A percentile compares a stretch with the other conserved stretches of the same genome.
Evolutionary conservation across 2,888 invertebrate genomes (phyloP).

Genomic region (Ethmia dodecea): DNA sequence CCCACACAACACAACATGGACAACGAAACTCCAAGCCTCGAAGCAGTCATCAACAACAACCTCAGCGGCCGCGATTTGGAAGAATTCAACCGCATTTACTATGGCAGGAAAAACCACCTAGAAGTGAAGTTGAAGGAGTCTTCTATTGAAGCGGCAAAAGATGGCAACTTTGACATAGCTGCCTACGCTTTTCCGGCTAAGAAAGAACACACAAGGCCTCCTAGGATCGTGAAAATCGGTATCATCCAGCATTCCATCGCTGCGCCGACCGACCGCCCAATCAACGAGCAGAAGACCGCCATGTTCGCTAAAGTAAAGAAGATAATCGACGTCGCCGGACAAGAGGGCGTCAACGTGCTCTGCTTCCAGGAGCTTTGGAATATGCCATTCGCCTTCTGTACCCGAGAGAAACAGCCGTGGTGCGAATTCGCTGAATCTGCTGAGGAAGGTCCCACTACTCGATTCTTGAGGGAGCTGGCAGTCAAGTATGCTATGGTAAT

Average conservation of each 20-base stretch:
- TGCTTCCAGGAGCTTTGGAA: conserved; percentile 99
- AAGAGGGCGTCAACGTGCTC: conserved; percentile 90
- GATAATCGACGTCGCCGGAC: conserved; percentile 90
- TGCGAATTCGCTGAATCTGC: conserved; percentile 98
- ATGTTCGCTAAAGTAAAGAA: conserved; percentile 86
- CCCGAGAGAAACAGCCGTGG: conserved; percentile 97
- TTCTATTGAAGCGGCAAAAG: conserved; percentile 73
- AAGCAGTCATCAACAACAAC: conserved; percentile 60
- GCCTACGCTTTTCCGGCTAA: conserved; percentile 67
- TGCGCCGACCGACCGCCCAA: conserved; percentile 84
- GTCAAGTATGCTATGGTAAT: conserved; percentile 94
- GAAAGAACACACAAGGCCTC: conserved; percentile 76
- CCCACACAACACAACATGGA: conserved; percentile 43
- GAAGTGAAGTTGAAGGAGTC: conserved; percentile 60
- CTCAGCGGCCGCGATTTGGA: conserved; percentile 59
- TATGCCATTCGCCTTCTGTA: conserved; percentile 99
- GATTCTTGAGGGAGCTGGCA: conserved; percentile 88
- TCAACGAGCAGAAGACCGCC: conserved; percentile 88
- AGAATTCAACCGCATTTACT: conserved; percentile 68
- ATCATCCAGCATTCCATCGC: conserved; percentile 93
- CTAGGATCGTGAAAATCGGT: conserved; percentile 89
- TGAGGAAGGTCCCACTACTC: conserved; percentile 91
- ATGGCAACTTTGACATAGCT: conserved; percentile 73
- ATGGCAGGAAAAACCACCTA: conserved; percentile 53
- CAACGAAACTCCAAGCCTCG: conserved; percentile 62